phyloP scores from a whole-genome alignment of 2,888 invertebrate genomes.

The Diloba caeruleocephala region DNA sequence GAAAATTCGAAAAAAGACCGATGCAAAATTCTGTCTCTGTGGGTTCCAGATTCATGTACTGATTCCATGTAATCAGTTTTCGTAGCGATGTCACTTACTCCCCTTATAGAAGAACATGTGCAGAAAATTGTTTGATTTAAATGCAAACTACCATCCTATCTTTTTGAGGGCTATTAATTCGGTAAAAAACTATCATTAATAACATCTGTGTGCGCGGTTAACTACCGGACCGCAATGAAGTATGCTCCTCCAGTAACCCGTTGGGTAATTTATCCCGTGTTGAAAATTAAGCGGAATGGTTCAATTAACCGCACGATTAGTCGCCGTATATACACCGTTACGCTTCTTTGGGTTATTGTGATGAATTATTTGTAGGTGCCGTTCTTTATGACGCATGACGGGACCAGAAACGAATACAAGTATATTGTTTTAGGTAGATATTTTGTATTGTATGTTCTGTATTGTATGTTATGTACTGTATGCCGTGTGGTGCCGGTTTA shows the following conservation, averaged over 20 bases:
- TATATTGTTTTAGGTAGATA: not conserved
- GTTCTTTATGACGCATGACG: too few relatives aligned
- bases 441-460: not conserved
- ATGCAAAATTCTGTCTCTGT: too few relatives aligned
- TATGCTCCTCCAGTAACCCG: slow-evolving; percentile 50
- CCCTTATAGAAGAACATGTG: too few relatives aligned
- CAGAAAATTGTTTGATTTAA: slow-evolving; percentile 12
- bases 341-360: slow-evolving; percentile 38
- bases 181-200: slow-evolving; percentile 43
- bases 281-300: slow-evolving; percentile 48
- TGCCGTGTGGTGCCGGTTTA: too few relatives aligned
- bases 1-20: too few relatives aligned
- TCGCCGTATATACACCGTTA: slow-evolving; percentile 29
- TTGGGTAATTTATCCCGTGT: slow-evolving; percentile 46
- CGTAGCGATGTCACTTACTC: too few relatives aligned
- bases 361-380: slow-evolving; percentile 16
- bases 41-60: too few relatives aligned
- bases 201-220: slow-evolving; percentile 45
- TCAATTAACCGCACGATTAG: slow-evolving; percentile 54
- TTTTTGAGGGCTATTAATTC: slow-evolving; percentile 21
- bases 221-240: slow-evolving; percentile 45
- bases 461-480: too few relatives aligned
- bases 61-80: too few relatives aligned
- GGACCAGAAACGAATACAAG: too few relatives aligned
- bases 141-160: slow-evolving; percentile 40